Base-by-base conservation (phyloP, 2,888 invertebrate genomes). In the Chalcis sispes region DNA sequence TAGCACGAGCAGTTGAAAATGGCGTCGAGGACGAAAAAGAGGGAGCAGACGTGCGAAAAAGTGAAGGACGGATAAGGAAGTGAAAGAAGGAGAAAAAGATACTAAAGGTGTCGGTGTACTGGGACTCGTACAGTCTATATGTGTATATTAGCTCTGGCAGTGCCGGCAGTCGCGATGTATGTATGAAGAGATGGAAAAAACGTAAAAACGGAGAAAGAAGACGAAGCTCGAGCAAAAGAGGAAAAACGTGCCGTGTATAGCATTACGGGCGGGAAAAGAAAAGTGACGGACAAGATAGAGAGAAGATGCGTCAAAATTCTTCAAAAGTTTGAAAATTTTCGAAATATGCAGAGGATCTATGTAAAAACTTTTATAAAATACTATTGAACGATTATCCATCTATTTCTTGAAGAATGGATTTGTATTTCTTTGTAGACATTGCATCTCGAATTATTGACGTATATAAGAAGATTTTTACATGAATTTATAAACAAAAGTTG, bases 1-100 rank as follows among this genome's bases (percentile, higher is more conserved):
- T 69, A 80, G 80, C 69, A 75, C 54, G 78, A 72, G 74, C 77
- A 66, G 72, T 66, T 50, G 42, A 40, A 13, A 73, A 67, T 62
- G 72, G 65, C 72, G 72, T 59, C 42, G 48, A 71, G 56, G 46
- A 66, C 75, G 65, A 77, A 77, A 72, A 70, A 71, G 64, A 59
- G 52, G n/a, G 54, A 36, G 65, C 46, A 54, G 29, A 18, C 46
- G 70, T 18, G 46, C 50, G 69, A 61, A 73, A 65, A 69, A 72
- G 61, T 5, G 64, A 66, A 50, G 67, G 54, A 52, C 58, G 59
- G 62, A 66, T 70, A 61, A 65, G 74, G 58, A 70, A 15, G 20
- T 20, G 15, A 23, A 46, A n/a, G 46, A 46, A 46, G n/a, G 10
- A n/a, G 46, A 46, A 46, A 46, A n/a, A 56, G 27, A 29, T 5